These are phyloP conservation scores for Meganola albula DNA, from an alignment of 2,888 invertebrate species.

Conservation along the genomic window DNA sequence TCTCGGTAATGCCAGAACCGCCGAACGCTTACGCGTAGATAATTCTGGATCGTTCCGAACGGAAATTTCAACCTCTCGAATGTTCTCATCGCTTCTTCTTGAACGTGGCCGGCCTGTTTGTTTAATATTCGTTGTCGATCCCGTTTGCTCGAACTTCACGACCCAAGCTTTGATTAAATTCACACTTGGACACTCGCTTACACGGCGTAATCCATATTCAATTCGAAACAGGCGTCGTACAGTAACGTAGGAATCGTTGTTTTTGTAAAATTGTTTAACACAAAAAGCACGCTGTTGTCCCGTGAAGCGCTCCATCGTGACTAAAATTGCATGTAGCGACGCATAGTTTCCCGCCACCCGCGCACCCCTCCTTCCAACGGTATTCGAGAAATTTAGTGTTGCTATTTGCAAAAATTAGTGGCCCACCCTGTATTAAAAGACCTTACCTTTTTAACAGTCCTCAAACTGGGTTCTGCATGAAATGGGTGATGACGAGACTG, in stretches of 20 bases:
- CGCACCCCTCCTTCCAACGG: slow-evolving; percentile 7
- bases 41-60: slow-evolving; percentile 12
- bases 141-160: slow-evolving; percentile 13
- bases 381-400: no score
- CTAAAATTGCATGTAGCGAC: slow-evolving; percentile 10
- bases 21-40: slow-evolving; percentile 15
- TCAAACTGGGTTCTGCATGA: no score
- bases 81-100: neutral
- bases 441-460: no score
- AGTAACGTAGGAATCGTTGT: slow-evolving; percentile 7
- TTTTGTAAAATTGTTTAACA: slow-evolving; percentile 8
- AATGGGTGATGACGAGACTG: no score
- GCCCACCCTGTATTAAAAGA: no score
- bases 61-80: slow-evolving; percentile 2
- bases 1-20: slow-evolving; percentile 1
- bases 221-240: slow-evolving; percentile 8
- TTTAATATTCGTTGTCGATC: slow-evolving; percentile 6
- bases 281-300: slow-evolving; percentile 9
- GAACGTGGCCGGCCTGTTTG: neutral
- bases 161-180: slow-evolving; percentile 14
- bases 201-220: slow-evolving; percentile 6
- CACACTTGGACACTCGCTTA: slow-evolving; percentile 10
- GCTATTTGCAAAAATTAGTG: no score
- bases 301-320: slow-evolving; percentile 8
- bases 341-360: slow-evolving; percentile 9